phyloP scores from a whole-genome alignment of 2,797 vertebrate genomes.

The Coilia nasus region DNA sequence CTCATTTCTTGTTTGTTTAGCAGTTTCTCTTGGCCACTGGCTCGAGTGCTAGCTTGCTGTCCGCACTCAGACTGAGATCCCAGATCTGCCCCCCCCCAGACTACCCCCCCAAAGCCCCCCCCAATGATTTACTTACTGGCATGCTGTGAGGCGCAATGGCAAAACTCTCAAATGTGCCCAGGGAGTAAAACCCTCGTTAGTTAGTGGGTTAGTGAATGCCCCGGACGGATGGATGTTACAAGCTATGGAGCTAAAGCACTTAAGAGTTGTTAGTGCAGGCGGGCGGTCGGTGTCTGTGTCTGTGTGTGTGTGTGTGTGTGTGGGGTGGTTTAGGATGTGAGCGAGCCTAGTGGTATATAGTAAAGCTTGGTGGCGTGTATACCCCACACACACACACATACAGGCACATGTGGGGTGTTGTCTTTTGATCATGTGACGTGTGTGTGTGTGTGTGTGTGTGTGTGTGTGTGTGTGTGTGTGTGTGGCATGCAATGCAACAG shows the following conservation, averaged over 20 bases:
- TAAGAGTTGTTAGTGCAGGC: neutral
- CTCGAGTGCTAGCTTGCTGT: neutral
- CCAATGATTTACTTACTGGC: neutral
- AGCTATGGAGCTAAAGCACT: neutral
- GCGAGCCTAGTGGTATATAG: neutral
- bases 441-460: constrained; percentile 46
- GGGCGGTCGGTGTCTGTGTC: neutral
- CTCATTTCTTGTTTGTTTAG: neutral
- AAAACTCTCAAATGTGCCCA: constrained; percentile 1
- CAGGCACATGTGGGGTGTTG: neutral
- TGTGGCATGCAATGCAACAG: constrained; percentile 1
- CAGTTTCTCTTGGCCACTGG: neutral
- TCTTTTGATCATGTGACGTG: no score
- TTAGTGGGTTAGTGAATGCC: neutral
- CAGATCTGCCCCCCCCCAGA: no score
- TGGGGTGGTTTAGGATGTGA: neutral
- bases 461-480: no score
- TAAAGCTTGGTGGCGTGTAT: neutral
- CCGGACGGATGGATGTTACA: neutral
- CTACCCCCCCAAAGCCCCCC: no score
- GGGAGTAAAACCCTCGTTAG: neutral
- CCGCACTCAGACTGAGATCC: neutral
- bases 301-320: no score
- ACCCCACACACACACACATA: constrained; percentile 22
- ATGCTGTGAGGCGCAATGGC: neutral